Evolutionary conservation across 2,113 vertebrate genomes (phyloP), one percentile per base, ranked within the genome.

Genomic region (Cheilinus undulatus): DNA sequence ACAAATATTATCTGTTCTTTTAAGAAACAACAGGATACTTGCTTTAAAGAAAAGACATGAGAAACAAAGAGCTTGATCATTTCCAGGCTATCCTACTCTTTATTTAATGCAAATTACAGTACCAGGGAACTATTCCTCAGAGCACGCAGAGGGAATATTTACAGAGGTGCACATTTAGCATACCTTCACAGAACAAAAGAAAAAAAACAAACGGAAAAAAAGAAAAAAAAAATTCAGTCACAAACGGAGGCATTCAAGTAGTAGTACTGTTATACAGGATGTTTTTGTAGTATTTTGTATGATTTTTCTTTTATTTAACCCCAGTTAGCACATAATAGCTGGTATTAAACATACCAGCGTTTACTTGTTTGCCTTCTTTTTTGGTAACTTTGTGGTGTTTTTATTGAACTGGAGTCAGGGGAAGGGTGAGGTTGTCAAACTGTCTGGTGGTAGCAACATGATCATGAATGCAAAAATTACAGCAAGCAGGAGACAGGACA

Each of bases 71-170:
- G 40, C 22, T 51, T 73, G 70, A 83, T 96, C 94, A 96, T 97
- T 96, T 98, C 96, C 96, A 99, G 95, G 96, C 97, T 99, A 99
- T 96, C 96, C 98, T 99, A 99, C 96, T 95, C 96, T 99, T 99
- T 99, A 99, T 99, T 99, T 98, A 98, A 99, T 99, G 97, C 97
- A 98, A 99, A 99, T 97, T 98, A 99, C 97, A 98, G 97, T 97
- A 98, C 96, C 97, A 97, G 97, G 96, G 97, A 98, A 98, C 97
- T 99, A 97, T 97, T 96, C 97, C 95, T 95, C 92, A 92, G 96
- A 98, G 97, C 95, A 98, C 97, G 96, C 89, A 97, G 96, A 95
- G 86, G 87, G 97, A 96, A 96, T 98, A 98, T 93, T 92, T 97
- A 99, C 92, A 96, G 90, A 88, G 85, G 91, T 92, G 96, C 95